These are phyloP conservation scores for Aphodius granarius DNA, from an alignment of 2,888 invertebrate species.

Conservation along the genomic window DNA sequence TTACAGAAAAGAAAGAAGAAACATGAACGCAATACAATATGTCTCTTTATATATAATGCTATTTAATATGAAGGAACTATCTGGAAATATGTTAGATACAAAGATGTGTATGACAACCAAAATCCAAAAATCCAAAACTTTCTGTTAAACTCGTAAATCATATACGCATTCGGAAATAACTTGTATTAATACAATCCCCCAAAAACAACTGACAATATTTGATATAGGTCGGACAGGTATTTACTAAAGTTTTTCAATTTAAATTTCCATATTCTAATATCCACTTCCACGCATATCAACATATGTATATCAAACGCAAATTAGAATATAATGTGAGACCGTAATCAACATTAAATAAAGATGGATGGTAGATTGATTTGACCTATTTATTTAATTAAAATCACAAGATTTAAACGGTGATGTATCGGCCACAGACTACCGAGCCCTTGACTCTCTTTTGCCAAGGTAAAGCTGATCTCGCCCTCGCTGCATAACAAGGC, in stretches of 20 bases:
- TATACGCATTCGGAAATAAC: no score
- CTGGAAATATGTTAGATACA: no score
- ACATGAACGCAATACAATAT: no score
- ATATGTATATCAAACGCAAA: not conserved
- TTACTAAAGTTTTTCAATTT: not conserved
- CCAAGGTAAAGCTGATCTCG: constrained; percentile 16
- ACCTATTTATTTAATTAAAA: not conserved
- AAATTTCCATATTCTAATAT: not conserved
- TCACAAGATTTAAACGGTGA: not conserved
- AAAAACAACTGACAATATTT: not conserved
- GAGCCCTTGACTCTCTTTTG: constrained; percentile 20
- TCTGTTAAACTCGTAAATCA: no score
- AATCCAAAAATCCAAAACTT: no score
- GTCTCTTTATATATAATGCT: no score
- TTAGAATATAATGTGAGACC: not conserved
- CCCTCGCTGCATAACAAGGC: constrained; percentile 2
- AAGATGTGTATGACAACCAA: no score
- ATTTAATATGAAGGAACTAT: no score
- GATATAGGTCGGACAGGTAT: not conserved
- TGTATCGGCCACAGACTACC: not conserved
- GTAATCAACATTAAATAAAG: not conserved
- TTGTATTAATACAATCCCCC: no score
- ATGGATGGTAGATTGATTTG: not conserved
- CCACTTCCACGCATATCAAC: not conserved
- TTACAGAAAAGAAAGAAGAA: no score